Conservation (phyloP, 2,888 invertebrate species). For the Machimus rusticus region DNA sequence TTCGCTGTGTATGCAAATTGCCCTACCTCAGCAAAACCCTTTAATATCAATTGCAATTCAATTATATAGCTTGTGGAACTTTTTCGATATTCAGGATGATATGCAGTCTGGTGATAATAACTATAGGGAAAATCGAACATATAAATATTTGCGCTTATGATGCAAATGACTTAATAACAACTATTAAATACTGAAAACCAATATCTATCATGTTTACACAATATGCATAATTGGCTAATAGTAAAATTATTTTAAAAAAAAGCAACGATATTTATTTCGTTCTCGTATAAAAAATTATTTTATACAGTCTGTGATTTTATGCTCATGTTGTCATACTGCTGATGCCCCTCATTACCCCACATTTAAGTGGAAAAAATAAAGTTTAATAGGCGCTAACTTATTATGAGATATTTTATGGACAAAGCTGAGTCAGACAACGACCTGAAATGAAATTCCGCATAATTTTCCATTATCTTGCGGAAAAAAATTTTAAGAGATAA, state of each 20-base stretch:
- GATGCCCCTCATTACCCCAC: neutral
- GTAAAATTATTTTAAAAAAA: neutral
- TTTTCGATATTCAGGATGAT: neutral
- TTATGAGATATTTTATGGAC: neutral
- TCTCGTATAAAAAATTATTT: neutral
- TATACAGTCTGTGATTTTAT: neutral
- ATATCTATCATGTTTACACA: neutral
- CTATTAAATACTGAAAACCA: neutral
- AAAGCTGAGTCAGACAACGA: neutral
- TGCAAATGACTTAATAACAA: neutral
- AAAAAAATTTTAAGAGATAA: neutral
- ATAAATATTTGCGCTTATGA: neutral
- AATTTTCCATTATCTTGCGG: neutral
- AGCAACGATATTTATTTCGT: neutral
- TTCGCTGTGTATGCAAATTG: neutral
- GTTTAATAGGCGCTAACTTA: neutral
- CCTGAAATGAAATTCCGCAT: neutral
- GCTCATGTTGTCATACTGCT: neutral
- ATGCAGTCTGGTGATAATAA: neutral
- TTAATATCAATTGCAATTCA: neutral
- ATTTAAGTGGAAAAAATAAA: neutral
- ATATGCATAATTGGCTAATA: neutral
- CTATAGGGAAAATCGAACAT: no score
- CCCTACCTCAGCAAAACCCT: neutral
- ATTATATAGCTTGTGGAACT: neutral